Evolutionary conservation across 1,140 invertebrate species (phyloP), one percentile per base, ranked within the genome.

Genomic region (Bombus fervidus): DNA sequence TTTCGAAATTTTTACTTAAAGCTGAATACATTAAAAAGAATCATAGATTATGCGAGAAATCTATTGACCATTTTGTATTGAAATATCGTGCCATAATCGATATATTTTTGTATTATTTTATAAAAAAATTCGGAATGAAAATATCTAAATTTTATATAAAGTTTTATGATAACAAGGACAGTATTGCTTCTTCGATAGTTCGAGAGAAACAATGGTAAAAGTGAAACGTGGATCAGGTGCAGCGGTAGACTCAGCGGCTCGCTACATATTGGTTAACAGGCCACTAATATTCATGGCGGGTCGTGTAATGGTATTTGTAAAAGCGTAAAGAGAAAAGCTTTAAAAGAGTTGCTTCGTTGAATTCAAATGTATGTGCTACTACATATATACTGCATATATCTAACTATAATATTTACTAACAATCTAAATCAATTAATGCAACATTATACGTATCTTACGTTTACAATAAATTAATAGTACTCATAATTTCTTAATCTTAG

Each of bases 211-310:
- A 80, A 76, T 80, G 43, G 41, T 83, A 89, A 89, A 89, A 89
- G 88, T 89, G 88, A 86, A 89, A 89, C 73, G 57, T 69, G 47
- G 18, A 62, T 68, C 47, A 39, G 43, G 28, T 43, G n/a, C 8
- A 86, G 9, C 41, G 37, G 57, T 72, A 77, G 78, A 78, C 81
- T 78, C 59, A 66, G 3, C n/a, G 41, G 41, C 47, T 78, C n/a
- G 59, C 39, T 5, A 62, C 64, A 81, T 79, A 85, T 87, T 82
- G 88, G 89, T 90, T 88, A 90, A 85, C 81, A 57, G 73, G 81
- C 22, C 78, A 89, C 78, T 77, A 72, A 89, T 89, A 90, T 90
- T 87, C 85, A 81, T 39, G 62, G 22, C 88, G 74, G 22, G 81
- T 89, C 75, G 77, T 53, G 73, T 34, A 59, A 53, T 73, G 74